These are phyloP conservation scores for Chrysodeixis includens DNA, from an alignment of 2,888 invertebrate species.

Conservation along the genomic window DNA sequence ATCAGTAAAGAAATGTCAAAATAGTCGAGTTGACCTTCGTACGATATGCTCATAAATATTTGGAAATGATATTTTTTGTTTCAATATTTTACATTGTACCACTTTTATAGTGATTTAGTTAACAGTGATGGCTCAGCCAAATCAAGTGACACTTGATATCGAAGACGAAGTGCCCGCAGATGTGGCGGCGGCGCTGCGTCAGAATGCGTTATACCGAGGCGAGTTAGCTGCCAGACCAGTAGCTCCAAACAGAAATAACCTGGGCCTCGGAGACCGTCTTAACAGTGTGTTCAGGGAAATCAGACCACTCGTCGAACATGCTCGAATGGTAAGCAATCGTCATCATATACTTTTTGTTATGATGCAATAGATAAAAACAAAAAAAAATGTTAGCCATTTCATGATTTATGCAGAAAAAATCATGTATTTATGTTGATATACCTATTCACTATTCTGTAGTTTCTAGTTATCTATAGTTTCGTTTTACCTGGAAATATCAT, in stretches of 20 bases:
- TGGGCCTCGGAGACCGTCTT: conserved; percentile 83
- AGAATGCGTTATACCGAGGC: conserved; percentile 74
- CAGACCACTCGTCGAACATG: conserved; percentile 91
- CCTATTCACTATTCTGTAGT: neutral
- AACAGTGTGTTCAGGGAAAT: conserved; percentile 90
- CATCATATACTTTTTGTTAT: conserved; percentile 33
- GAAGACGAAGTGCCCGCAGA: conserved; percentile 77
- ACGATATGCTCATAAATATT: conserved; percentile 54
- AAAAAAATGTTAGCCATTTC: conserved; percentile 38
- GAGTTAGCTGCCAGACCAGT: conserved; percentile 77
- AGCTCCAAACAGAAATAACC: conserved; percentile 73
- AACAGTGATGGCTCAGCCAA: conserved; percentile 78
- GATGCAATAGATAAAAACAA: conserved; percentile 53
- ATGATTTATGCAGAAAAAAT: neutral
- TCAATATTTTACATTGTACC: conserved; percentile 28
- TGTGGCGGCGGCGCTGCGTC: conserved; percentile 68
- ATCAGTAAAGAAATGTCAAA: conserved; percentile 47
- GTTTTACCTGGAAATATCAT: neutral
- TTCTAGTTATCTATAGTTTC: neutral
- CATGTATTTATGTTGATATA: neutral
- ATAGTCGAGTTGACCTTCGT: conserved; percentile 60
- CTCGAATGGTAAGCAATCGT: conserved; percentile 83
- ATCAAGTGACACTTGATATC: conserved; percentile 83
- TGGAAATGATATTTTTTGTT: conserved; percentile 57
- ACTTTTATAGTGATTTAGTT: conserved; percentile 48